phyloP scores from a whole-genome alignment of 2,113 vertebrate genomes.

The Dicrurus megarhynchus region DNA sequence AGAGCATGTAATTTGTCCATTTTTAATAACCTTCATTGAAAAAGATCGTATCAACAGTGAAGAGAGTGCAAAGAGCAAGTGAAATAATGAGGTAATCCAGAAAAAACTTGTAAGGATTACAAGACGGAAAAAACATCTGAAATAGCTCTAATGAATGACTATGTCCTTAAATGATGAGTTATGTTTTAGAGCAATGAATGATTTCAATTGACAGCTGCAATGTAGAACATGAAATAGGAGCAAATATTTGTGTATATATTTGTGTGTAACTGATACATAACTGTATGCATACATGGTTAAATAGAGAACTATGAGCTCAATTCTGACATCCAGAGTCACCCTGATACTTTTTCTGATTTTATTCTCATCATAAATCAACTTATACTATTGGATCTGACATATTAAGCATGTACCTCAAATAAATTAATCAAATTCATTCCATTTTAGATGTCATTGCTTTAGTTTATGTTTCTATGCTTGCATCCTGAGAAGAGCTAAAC shows the following conservation, averaged over 20 bases:
- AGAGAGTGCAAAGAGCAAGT: not conserved
- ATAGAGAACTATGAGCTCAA: not conserved
- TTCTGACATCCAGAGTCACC: not conserved
- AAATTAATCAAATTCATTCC: not conserved
- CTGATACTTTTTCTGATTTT: not conserved
- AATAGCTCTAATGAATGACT: not conserved
- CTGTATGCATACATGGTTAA: not conserved
- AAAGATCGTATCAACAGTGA: not conserved
- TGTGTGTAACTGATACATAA: not conserved
- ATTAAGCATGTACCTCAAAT: not conserved
- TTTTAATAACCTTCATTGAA: not conserved
- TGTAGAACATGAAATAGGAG: not conserved
- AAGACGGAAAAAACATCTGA: not conserved
- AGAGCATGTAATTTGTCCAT: not conserved
- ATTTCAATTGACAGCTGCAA: not conserved
- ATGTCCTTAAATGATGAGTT: not conserved
- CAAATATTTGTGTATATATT: not conserved
- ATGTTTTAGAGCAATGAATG: not conserved
- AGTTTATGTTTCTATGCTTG: not conserved
- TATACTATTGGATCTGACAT: not conserved
- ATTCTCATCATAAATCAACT: not conserved
- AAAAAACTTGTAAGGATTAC: not conserved
- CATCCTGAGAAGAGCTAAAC: not conserved
- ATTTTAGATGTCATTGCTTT: not conserved
- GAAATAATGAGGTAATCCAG: not conserved